These are phyloP conservation scores for Myrmecobius fasciatus DNA, from an alignment of 2,113 vertebrate genomes.

Conservation along the genomic window DNA sequence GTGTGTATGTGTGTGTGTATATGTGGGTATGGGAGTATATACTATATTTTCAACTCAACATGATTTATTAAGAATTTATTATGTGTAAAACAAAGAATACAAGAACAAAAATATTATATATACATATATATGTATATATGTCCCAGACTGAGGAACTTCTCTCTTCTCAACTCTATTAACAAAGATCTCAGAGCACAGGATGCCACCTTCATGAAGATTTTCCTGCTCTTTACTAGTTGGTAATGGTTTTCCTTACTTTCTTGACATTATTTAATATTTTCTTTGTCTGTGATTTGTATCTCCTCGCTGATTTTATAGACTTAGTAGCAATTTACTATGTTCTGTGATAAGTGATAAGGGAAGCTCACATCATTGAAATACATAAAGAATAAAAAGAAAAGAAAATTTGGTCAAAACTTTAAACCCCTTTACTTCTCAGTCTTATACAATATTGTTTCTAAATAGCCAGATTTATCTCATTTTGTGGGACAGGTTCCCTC, in stretches of 20 bases:
- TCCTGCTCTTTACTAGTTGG: neutral
- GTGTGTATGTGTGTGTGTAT: neutral
- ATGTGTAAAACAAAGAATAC: neutral
- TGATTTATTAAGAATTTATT: neutral
- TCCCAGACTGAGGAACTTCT: neutral
- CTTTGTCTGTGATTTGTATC: neutral
- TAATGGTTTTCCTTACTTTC: neutral
- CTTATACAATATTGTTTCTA: slow-evolving; percentile 52
- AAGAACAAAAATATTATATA: neutral
- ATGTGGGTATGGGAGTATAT: neutral
- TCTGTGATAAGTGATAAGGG: neutral
- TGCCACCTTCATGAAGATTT: neutral
- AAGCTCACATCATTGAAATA: neutral
- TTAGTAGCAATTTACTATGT: neutral
- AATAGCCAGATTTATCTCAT: slow-evolving; percentile 34
- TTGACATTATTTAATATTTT: neutral
- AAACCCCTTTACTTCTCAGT: neutral
- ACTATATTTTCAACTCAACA: neutral
- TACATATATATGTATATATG: too few relatives aligned
- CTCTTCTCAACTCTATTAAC: neutral
- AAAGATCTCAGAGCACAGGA: neutral
- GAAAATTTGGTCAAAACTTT: neutral
- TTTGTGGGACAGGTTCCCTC: neutral
- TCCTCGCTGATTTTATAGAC: neutral
- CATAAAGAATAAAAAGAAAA: neutral